These are phyloP conservation scores for Xestoiulus laeticollis DNA, from an alignment of 2,888 invertebrate species.

Conservation along the genomic window DNA sequence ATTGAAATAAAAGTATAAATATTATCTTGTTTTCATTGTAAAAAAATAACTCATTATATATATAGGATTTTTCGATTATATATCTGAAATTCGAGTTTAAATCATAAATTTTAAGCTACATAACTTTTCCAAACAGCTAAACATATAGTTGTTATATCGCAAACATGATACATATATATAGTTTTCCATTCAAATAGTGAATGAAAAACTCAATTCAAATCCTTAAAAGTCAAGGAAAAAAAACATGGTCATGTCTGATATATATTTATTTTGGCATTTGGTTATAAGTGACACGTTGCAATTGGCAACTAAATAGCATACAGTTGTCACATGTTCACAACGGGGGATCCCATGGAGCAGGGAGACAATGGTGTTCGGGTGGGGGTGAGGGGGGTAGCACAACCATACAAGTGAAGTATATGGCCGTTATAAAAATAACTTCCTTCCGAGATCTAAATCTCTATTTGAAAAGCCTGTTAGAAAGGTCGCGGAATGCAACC, in stretches of 20 bases:
- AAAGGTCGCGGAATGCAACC: conserved; percentile 11
- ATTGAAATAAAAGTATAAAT: too few species aligned
- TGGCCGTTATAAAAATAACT: conserved; percentile 49
- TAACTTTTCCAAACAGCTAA: too few species aligned
- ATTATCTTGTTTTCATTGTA: too few species aligned
- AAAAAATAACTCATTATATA: too few species aligned
- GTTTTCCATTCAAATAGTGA: not conserved
- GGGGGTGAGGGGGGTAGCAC: conserved; percentile 21
- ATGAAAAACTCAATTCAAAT: not conserved
- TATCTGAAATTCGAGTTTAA: too few species aligned
- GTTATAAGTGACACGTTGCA: not conserved
- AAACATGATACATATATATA: too few species aligned
- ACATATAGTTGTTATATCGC: too few species aligned
- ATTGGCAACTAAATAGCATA: conserved; percentile 1
- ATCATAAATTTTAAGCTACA: too few species aligned
- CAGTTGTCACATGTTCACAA: not conserved
- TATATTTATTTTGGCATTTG: not conserved
- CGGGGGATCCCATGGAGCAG: not conserved
- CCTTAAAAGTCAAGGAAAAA: not conserved
- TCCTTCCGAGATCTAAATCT: conserved; percentile 50
- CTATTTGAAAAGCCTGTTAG: conserved; percentile 45
- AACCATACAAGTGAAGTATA: conserved; percentile 42
- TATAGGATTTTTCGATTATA: too few species aligned
- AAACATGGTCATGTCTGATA: not conserved
- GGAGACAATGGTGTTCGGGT: conserved; percentile 39